A percentile compares a stretch with the other conserved stretches of the same genome.
Conservation (phyloP, 2,113 vertebrate genomes). For the Lontra canadensis region DNA sequence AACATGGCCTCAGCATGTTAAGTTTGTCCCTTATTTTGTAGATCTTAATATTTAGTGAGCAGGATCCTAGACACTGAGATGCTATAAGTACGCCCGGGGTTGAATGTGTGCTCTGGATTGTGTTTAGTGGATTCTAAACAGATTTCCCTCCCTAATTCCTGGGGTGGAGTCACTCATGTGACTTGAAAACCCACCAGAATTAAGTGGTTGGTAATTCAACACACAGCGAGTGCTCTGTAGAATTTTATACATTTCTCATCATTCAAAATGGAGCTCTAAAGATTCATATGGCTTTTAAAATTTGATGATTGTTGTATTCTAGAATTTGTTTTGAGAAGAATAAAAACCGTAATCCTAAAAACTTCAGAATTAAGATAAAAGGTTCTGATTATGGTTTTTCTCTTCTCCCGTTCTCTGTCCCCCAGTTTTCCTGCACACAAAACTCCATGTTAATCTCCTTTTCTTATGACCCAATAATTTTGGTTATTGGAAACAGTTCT, state of each 20-base stretch:
- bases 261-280: background rate
- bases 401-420: background rate
- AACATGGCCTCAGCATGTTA: background rate
- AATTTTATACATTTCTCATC: background rate
- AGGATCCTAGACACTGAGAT: background rate
- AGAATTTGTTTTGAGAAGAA: slow-evolving; percentile 4
- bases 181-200: background rate
- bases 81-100: background rate
- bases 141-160: background rate
- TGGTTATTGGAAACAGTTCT: background rate
- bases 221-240: background rate
- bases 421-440: background rate
- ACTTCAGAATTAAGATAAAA: background rate
- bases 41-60: background rate
- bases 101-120: background rate
- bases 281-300: slow-evolving; percentile 17
- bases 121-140: background rate
- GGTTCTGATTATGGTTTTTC: background rate
- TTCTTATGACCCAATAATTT: background rate
- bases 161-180: background rate
- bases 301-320: background rate
- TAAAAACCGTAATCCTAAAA: background rate
- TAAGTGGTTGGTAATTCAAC: background rate
- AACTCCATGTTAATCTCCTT: background rate
- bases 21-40: background rate